phyloP scores from a whole-genome alignment of 2,888 invertebrate genomes.

The Globia sparganii region DNA sequence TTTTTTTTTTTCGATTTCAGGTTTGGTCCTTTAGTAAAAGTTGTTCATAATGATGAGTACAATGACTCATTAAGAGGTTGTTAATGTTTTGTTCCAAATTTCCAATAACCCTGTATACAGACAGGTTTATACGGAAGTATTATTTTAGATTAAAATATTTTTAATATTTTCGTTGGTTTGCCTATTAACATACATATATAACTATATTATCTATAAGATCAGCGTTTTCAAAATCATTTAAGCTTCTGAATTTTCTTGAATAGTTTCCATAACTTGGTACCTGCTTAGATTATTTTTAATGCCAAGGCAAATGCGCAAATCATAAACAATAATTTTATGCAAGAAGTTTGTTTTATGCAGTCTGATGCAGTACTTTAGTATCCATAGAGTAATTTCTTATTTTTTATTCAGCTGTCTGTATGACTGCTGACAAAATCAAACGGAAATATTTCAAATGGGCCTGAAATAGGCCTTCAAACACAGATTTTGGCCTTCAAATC shows the following conservation, averaged over 20 bases:
- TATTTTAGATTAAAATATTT: constrained; percentile 19
- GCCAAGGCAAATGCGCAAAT: constrained; percentile 23
- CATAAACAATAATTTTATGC: constrained; percentile 22
- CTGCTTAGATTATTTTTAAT: not conserved
- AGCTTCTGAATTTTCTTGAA: not conserved
- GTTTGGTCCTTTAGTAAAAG: no score
- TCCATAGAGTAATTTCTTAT: constrained; percentile 1
- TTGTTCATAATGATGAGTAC: no score
- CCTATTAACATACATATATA: constrained; percentile 4
- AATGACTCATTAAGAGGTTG: no score
- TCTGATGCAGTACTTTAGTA: constrained; percentile 1
- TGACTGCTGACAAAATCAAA: not conserved
- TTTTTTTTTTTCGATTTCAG: no score
- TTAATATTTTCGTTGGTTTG: constrained; percentile 3
- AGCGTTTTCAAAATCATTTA: not conserved
- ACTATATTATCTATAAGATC: not conserved
- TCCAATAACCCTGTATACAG: no score
- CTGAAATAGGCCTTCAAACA: not conserved
- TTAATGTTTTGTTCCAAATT: no score
- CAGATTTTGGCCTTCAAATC: not conserved
- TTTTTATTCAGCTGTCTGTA: not conserved
- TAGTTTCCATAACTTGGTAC: not conserved
- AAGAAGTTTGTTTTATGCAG: constrained; percentile 22
- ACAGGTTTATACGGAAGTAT: constrained; percentile 16
- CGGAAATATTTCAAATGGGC: not conserved